phyloP scores from a whole-genome alignment of 2,113 vertebrate species.

The Argyrosomus japonicus region DNA sequence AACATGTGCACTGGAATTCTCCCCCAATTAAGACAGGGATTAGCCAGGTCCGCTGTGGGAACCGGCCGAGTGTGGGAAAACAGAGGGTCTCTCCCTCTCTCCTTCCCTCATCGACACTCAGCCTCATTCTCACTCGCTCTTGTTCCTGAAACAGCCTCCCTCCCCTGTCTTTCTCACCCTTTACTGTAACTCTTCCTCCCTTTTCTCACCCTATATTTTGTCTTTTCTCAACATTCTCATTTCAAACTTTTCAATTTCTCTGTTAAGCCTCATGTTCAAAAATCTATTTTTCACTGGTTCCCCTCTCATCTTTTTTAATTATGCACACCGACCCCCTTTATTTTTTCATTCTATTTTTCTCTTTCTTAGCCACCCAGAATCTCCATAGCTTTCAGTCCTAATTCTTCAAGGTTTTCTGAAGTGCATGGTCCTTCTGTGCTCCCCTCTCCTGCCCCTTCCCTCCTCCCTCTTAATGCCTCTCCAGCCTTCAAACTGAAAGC shows the following conservation, averaged over 20 bases:
- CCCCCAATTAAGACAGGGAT: conserved; percentile 88
- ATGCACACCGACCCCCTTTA: conserved; percentile 41
- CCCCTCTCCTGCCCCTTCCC: conserved; percentile 34
- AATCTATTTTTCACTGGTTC: conserved; percentile 25
- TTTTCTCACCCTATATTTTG: conserved; percentile 62
- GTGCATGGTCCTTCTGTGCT: conserved; percentile 59
- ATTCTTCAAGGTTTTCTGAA: conserved; percentile 78
- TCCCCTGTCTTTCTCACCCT: conserved; percentile 69
- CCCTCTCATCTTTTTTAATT: conserved; percentile 55
- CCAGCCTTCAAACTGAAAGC: conserved; percentile 71
- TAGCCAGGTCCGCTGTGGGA: conserved; percentile 85
- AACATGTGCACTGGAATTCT: conserved; percentile 86
- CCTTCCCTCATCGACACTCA: conserved; percentile 71
- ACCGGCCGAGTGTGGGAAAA: conserved; percentile 85
- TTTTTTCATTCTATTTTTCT: conserved; percentile 22
- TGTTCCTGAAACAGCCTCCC: conserved; percentile 64
- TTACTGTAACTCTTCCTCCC: conserved; percentile 66
- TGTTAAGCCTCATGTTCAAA: conserved; percentile 15
- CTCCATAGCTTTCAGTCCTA: conserved; percentile 71
- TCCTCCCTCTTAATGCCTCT: conserved; percentile 67
- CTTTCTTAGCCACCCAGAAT: conserved; percentile 64
- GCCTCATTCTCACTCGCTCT: conserved; percentile 79
- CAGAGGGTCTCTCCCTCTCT: conserved; percentile 67
- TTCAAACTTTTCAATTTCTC: neutral
- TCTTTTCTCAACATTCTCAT: conserved; percentile 8